phyloP scores from a whole-genome alignment of 2,797 vertebrate genomes.

The Pseudochaenichthys georgianus region DNA sequence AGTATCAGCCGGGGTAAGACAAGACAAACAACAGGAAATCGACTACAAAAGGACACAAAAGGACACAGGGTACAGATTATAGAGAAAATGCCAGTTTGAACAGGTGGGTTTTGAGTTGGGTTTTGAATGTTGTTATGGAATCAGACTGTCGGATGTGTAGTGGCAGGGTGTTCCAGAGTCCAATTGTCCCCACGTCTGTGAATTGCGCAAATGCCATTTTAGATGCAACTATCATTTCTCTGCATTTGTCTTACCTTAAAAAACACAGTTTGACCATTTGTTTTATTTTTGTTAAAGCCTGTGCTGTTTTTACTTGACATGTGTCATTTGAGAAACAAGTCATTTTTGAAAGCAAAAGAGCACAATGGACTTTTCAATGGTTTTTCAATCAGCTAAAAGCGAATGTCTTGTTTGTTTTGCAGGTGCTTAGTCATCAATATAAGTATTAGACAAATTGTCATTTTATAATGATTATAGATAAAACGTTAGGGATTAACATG shows the following conservation, averaged over 20 bases:
- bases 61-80: too few relatives aligned
- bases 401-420: background rate
- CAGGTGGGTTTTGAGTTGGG: too few relatives aligned
- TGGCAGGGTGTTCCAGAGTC: background rate
- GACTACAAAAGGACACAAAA: too few relatives aligned
- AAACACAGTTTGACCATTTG: conserved; percentile 1
- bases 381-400: background rate
- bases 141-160: too few relatives aligned
- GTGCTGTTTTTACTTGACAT: background rate
- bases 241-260: background rate
- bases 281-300: background rate
- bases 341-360: background rate
- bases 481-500: background rate
- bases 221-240: background rate
- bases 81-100: too few relatives aligned
- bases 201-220: conserved; percentile 5
- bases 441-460: background rate
- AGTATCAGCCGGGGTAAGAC: too few relatives aligned
- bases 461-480: background rate
- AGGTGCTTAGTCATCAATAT: background rate
- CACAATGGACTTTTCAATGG: background rate
- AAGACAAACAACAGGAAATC: too few relatives aligned
- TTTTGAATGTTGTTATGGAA: too few relatives aligned
- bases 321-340: background rate
- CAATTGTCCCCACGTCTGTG: background rate